Evolutionary conservation across 2,113 vertebrate species (phyloP).

Genomic region (Dipodomys spectabilis): DNA sequence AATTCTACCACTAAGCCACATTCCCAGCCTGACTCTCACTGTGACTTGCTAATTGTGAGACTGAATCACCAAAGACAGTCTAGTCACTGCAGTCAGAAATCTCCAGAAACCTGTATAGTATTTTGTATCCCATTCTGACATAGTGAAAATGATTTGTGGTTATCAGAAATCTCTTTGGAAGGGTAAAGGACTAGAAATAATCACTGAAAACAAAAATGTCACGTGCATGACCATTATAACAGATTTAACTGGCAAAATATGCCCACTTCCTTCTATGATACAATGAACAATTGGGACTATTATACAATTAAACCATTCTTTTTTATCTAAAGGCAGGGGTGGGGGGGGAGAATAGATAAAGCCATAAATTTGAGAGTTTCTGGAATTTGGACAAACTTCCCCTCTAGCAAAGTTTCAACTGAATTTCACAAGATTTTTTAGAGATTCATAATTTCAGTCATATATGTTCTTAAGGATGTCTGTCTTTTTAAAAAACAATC

Average conservation of each 20-base stretch:
- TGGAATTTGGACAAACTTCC: constrained; percentile 42
- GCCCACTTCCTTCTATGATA: constrained; percentile 52
- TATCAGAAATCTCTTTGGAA: constrained; percentile 70
- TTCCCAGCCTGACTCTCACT: background rate
- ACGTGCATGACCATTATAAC: constrained; percentile 42
- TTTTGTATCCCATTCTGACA: background rate
- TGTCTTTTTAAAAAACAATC: background rate
- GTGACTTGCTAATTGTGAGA: constrained; percentile 16
- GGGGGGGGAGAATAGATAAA: background rate
- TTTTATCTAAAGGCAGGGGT: background rate
- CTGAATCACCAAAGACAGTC: constrained; percentile 18
- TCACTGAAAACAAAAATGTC: constrained; percentile 67
- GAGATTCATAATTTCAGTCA: constrained; percentile 6
- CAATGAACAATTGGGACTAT: constrained; percentile 59
- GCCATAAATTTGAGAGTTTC: constrained; percentile 44
- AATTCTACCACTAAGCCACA: too few relatives aligned
- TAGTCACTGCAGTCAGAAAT: constrained; percentile 35
- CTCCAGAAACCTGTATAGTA: constrained; percentile 28
- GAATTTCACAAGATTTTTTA: constrained; percentile 46
- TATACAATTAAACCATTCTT: constrained; percentile 8
- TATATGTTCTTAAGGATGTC: background rate
- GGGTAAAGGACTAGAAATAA: constrained; percentile 64
- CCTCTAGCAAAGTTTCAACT: constrained; percentile 38
- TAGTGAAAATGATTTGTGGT: constrained; percentile 13
- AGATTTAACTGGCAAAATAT: constrained; percentile 47